phyloP scores from a whole-genome alignment of 1,140 invertebrate species.

The Camponotus vicinus region DNA sequence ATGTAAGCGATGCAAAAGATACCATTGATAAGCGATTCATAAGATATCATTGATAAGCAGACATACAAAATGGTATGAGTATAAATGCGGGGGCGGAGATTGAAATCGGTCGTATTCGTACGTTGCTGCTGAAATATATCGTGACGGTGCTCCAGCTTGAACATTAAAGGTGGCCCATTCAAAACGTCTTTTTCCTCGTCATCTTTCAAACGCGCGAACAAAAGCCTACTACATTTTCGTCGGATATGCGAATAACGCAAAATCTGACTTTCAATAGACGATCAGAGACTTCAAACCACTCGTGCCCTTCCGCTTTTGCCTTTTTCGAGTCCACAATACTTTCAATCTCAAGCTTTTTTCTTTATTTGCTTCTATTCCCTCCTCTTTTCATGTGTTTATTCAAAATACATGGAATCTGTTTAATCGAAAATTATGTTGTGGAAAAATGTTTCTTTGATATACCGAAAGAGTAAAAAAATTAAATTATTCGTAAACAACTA shows the following conservation, averaged over 20 bases:
- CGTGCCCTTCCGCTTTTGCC: too few species aligned
- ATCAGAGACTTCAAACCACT: constrained; percentile 14
- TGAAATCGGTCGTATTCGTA: constrained; percentile 33
- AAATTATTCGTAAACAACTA: background rate
- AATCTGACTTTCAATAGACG: constrained; percentile 36
- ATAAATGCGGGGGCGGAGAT: constrained; percentile 20
- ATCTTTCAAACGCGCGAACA: constrained; percentile 46
- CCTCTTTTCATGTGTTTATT: constrained; percentile 1
- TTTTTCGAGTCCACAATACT: background rate
- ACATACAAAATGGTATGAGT: too few species aligned
- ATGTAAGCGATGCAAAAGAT: constrained; percentile 20
- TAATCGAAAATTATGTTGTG: background rate
- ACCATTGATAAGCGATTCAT: background rate
- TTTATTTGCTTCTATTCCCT: background rate
- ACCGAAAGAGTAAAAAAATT: background rate
- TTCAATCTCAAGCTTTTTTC: background rate
- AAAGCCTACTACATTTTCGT: background rate
- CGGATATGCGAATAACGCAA: constrained; percentile 34
- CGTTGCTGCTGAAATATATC: constrained; percentile 25
- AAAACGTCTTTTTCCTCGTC: constrained; percentile 20
- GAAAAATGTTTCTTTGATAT: background rate
- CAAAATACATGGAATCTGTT: background rate
- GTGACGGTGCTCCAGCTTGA: constrained; percentile 10
- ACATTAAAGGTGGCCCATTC: constrained; percentile 38
- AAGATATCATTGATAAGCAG: constrained; percentile 12